Evolutionary conservation across 2,113 vertebrate genomes (phyloP).

Genomic region (Cervus canadensis): DNA sequence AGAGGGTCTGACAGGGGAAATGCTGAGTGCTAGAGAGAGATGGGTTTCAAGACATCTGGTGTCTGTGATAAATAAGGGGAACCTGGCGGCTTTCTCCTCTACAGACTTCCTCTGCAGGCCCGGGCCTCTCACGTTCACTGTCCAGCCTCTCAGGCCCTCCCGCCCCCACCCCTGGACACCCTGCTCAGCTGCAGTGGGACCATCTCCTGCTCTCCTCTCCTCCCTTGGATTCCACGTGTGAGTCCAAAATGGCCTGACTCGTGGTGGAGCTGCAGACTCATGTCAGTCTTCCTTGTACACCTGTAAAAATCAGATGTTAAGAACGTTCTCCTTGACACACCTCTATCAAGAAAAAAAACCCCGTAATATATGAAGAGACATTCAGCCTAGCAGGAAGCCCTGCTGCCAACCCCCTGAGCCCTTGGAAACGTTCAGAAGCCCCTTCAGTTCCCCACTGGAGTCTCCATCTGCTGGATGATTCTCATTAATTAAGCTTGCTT

Average conservation of each 20-base stretch:
- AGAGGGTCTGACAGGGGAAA: background rate
- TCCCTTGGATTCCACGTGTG: background rate
- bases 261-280: fast-evolving
- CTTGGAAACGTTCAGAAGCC: background rate
- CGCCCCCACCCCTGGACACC: background rate
- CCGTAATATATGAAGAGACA: background rate
- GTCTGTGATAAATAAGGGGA: background rate
- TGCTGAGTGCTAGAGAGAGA: background rate
- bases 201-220: background rate
- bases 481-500: constrained; percentile 23
- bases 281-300: background rate
- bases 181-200: background rate
- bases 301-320: background rate
- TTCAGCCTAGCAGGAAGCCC: background rate
- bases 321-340: background rate
- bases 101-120: background rate
- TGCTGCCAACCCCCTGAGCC: background rate
- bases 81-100: background rate
- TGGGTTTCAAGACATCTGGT: too few relatives aligned
- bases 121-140: fast-evolving
- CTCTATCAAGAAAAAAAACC: background rate
- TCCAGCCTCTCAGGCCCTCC: background rate
- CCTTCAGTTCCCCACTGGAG: background rate
- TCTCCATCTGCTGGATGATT: background rate
- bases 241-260: background rate